Evolutionary conservation across 2,888 invertebrate genomes (phyloP).

Genomic region (Barypeithes pellucidus): DNA sequence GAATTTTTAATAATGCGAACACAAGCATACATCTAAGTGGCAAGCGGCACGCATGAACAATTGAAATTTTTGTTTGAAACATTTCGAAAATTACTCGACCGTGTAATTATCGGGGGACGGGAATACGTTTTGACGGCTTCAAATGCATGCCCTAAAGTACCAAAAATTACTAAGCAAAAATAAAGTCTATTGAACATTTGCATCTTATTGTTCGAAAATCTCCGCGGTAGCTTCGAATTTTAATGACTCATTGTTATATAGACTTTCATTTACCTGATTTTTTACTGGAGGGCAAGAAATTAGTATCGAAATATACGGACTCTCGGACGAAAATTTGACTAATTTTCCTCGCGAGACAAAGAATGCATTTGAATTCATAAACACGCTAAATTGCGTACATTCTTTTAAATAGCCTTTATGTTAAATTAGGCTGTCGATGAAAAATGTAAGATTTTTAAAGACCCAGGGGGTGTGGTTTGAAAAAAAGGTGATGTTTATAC

Average conservation of each 20-base stretch:
- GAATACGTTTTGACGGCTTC: slow-evolving; percentile 26
- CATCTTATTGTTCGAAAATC: slow-evolving; percentile 28
- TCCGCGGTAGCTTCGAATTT: slow-evolving; percentile 8
- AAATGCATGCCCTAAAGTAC: slow-evolving; percentile 24
- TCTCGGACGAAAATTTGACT: slow-evolving; percentile 17
- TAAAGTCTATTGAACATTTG: slow-evolving; percentile 31
- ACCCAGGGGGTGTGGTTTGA: background rate
- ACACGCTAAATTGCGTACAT: slow-evolving; percentile 23
- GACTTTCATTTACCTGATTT: slow-evolving; percentile 17
- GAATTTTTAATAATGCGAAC: slow-evolving; percentile 21
- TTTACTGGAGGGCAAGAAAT: slow-evolving; percentile 25
- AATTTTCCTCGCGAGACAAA: slow-evolving; percentile 22
- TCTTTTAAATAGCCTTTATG: background rate
- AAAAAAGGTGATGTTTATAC: too few species aligned
- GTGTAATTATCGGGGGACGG: slow-evolving; percentile 18
- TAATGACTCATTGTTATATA: slow-evolving; percentile 11
- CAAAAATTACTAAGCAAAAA: slow-evolving; percentile 27
- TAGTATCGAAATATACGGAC: slow-evolving; percentile 30
- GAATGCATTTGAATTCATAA: slow-evolving; percentile 33
- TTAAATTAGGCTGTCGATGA: slow-evolving; percentile 14
- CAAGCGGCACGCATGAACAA: slow-evolving; percentile 22
- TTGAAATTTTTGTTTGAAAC: slow-evolving; percentile 19
- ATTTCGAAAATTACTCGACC: slow-evolving; percentile 12
- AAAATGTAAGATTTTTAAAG: slow-evolving; percentile 6
- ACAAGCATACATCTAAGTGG: slow-evolving; percentile 7